Conservation (phyloP, 2,888 invertebrate genomes). For the Drosophila dives region DNA sequence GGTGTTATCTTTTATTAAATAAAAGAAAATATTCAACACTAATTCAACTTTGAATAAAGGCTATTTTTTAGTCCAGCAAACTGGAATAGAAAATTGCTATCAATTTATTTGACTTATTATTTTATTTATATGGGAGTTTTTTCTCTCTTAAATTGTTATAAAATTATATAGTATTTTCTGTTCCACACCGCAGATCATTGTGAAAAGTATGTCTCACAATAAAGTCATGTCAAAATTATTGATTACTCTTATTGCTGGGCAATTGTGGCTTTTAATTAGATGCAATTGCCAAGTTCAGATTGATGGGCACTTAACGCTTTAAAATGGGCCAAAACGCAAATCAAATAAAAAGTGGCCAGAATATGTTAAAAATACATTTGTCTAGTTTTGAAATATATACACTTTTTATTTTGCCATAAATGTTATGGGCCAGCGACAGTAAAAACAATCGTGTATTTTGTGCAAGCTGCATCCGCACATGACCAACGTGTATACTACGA, state of each 20-base stretch:
- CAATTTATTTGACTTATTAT: not conserved
- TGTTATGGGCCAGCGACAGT: slow-evolving; percentile 33
- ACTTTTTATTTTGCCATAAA: slow-evolving; percentile 63
- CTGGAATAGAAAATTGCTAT: not conserved
- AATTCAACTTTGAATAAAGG: not conserved
- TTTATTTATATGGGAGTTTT: not conserved
- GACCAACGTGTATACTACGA: slow-evolving; percentile 26
- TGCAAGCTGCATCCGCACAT: slow-evolving; percentile 48
- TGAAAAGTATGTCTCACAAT: not conserved
- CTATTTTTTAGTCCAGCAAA: not conserved
- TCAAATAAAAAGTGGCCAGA: slow-evolving; percentile 29
- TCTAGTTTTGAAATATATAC: slow-evolving; percentile 40
- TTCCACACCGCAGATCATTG: not conserved
- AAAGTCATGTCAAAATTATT: not conserved
- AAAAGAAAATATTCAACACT: not conserved
- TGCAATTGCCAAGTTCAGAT: slow-evolving; percentile 44
- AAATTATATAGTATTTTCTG: not conserved
- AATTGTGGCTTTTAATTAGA: slow-evolving; percentile 33
- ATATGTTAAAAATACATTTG: slow-evolving; percentile 66
- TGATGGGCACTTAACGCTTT: slow-evolving; percentile 46
- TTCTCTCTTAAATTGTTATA: not conserved
- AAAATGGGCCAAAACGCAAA: slow-evolving; percentile 28
- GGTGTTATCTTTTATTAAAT: not conserved
- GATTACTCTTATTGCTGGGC: slow-evolving; percentile 7
- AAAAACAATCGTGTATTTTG: slow-evolving; percentile 46